A percentile compares a stretch with the other conserved stretches of the same genome.
phyloP scores from a whole-genome alignment of 2,888 invertebrate species.

The Mamestra brassicae region DNA sequence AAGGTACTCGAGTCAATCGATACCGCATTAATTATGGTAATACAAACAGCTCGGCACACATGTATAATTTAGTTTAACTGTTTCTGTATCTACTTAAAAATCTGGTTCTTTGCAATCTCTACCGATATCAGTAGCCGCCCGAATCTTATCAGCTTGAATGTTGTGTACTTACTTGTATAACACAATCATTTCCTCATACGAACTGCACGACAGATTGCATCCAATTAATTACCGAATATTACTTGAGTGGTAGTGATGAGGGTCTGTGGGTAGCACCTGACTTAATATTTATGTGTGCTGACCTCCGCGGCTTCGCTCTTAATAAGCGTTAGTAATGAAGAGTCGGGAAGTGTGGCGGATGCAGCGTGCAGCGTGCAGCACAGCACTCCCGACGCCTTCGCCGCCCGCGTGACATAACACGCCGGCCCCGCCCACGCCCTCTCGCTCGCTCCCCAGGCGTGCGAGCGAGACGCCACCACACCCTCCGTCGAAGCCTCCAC shows the following conservation, averaged over 20 bases:
- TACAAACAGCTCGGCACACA: conserved; percentile 26
- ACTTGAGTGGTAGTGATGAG: conserved; percentile 21
- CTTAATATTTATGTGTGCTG: conserved; percentile 74
- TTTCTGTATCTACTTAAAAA: conserved; percentile 33
- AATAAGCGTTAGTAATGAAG: conserved; percentile 81
- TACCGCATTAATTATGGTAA: conserved; percentile 37
- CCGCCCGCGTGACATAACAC: conserved; percentile 85
- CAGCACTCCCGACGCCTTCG: conserved; percentile 78
- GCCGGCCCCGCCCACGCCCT: conserved; percentile 86
- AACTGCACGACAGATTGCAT: conserved; percentile 20
- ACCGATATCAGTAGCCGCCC: conserved; percentile 20
- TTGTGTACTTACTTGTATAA: not conserved
- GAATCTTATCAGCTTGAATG: conserved; percentile 41
- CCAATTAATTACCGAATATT: conserved; percentile 35
- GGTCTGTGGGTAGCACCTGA: conserved; percentile 59
- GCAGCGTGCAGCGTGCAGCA: conserved; percentile 75
- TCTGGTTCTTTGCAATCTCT: conserved; percentile 15
- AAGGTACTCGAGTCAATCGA: conserved; percentile 12
- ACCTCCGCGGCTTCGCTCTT: conserved; percentile 78
- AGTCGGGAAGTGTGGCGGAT: conserved; percentile 81
- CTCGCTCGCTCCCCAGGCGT: conserved; percentile 79
- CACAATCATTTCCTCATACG: conserved; percentile 14
- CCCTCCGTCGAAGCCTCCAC: conserved; percentile 87
- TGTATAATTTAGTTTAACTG: conserved; percentile 29
- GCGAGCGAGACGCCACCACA: conserved; percentile 80